Percentiles rank a stretch among this genome's conserved stretches.
Conservation (phyloP, 2,888 invertebrate species). For the Diplolepis rosae region DNA sequence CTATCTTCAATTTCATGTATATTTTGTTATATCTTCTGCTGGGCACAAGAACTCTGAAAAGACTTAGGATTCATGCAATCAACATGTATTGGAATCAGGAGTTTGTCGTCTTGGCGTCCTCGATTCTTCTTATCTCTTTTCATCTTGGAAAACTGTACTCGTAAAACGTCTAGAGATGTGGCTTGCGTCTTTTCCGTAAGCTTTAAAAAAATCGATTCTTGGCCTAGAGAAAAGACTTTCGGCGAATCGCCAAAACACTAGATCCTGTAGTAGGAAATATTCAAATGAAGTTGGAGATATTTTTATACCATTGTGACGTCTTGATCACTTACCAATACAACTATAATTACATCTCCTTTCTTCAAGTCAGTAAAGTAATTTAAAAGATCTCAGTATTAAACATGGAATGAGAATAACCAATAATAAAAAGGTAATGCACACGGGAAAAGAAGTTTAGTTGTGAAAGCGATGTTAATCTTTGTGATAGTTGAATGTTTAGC, state of each 20-base stretch:
- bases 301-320: background rate
- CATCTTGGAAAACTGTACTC: background rate
- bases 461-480: no score
- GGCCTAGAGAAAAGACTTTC: conserved; percentile 1
- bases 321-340: no score
- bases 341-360: no score
- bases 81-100: conserved; percentile 10
- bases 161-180: background rate
- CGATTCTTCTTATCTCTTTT: conserved; percentile 22
- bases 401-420: no score
- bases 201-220: conserved; percentile 9
- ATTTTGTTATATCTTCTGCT: background rate
- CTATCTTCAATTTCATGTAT: conserved; percentile 12
- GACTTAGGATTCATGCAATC: conserved; percentile 21
- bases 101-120: conserved; percentile 18
- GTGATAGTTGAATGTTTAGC: no score
- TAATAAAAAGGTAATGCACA: no score
- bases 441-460: no score
- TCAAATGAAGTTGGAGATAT: conserved; percentile 28
- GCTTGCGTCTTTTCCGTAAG: conserved; percentile 10
- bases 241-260: conserved; percentile 23
- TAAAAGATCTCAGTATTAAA: no score
- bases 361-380: no score
- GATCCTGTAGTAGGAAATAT: conserved; percentile 14
- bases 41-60: conserved; percentile 12